Evolutionary conservation across 1,140 invertebrate species (phyloP).

Genomic region (Aphelinus atriplicis): DNA sequence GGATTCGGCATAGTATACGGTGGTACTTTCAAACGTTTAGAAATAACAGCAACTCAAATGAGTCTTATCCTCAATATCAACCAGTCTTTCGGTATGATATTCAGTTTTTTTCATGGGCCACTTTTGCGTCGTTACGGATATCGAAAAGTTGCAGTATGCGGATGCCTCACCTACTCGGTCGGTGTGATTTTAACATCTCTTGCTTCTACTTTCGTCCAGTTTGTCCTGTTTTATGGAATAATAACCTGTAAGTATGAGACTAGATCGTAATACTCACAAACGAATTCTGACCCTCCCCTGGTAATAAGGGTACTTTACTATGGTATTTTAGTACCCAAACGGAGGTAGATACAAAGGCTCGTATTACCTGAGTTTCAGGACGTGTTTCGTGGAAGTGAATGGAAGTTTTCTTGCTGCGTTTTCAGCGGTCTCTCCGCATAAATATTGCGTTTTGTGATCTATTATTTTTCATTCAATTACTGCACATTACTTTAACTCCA

Average conservation of each 20-base stretch:
- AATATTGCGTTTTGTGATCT: too few species aligned
- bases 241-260: slow-evolving; percentile 69
- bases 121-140: slow-evolving; percentile 68
- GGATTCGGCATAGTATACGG: slow-evolving; percentile 75
- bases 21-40: slow-evolving; percentile 70
- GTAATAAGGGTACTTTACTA: too few species aligned
- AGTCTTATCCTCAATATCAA: slow-evolving; percentile 71
- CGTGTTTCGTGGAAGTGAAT: too few species aligned
- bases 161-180: slow-evolving; percentile 61
- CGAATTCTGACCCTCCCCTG: neutral
- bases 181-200: slow-evolving; percentile 67
- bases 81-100: slow-evolving; percentile 70
- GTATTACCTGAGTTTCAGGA: neutral
- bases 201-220: slow-evolving; percentile 64
- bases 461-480: too few species aligned
- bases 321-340: too few species aligned
- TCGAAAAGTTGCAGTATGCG: slow-evolving; percentile 68
- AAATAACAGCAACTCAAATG: slow-evolving; percentile 67
- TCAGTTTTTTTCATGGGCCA: slow-evolving; percentile 71
- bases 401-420: too few species aligned
- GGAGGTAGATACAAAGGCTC: too few species aligned
- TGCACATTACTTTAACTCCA: too few species aligned
- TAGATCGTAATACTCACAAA: neutral
- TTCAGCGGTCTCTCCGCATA: too few species aligned
- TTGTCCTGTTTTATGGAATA: slow-evolving; percentile 72